Base-by-base conservation (phyloP, 2,888 invertebrate genomes). In the Ophonus ardosiacus region DNA sequence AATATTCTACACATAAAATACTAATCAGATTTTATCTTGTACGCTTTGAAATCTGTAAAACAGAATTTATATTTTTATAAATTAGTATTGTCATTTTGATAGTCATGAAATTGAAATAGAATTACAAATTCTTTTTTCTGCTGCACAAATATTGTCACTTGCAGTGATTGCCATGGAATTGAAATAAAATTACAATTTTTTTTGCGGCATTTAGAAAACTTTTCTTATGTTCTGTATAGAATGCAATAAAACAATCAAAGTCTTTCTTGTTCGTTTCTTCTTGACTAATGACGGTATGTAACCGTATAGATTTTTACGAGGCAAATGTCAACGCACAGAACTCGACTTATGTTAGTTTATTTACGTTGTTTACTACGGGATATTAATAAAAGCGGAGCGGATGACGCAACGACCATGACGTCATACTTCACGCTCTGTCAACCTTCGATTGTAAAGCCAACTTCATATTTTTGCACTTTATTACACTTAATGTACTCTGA, bases 321-420 rank as follows among this genome's bases (percentile, higher is more conserved):
- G 31, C 18, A 65, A 81, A 81, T 81, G 65, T 40, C 81, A 81
- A 43, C 78, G 40, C 68, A 38, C 81, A 81, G 65, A 56, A 13
- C 31, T 24, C 15, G 7, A 56, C 17, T 43, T 74, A 43, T 74
- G 43, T 18, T 74, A 74, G 51, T 74, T 74, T 74, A 74, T 74
- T 74, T 59, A 59, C 61, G 79, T 80, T 59, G 79, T 80, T 61
- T 80, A 80, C 57, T 80, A 80, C 79, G 38, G 65, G 81, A n/a
- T 81, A 81, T 43, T 57, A 68, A 81, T 81, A 81, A 56, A 71
- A 80, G 38, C 78, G 59, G 18, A 59, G 40, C 81, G 56, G 71
- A 68, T 81, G 81, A 81, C 81, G 81, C 43, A 81, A 81, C 51
- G 71, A 18, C 56, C 61, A 57, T 71, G 81, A 81, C 81, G 81